Conservation (phyloP, 2,888 invertebrate species). For the Digitonthophagus gazella region DNA sequence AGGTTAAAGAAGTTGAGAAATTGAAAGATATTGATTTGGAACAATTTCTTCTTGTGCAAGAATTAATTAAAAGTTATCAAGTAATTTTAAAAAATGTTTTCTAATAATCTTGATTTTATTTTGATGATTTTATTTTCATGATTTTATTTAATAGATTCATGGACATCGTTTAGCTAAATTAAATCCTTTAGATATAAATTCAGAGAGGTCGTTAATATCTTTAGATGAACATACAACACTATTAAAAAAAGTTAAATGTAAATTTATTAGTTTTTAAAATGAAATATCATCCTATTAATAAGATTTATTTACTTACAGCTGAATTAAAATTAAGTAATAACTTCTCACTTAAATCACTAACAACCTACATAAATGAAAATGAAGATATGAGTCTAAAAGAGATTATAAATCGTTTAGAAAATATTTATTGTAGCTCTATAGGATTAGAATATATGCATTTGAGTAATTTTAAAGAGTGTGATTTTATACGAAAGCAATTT, state of each 20-base stretch:
- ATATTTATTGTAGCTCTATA: constrained; percentile 44
- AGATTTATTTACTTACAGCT: neutral
- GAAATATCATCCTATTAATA: neutral
- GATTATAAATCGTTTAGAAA: constrained; percentile 41
- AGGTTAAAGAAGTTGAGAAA: neutral
- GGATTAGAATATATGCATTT: constrained; percentile 45
- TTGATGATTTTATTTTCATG: neutral
- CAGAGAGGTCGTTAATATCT: neutral
- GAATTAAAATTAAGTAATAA: neutral
- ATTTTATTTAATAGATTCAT: neutral
- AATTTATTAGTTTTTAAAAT: neutral
- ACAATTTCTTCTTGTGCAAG: neutral
- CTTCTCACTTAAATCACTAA: constrained; percentile 28
- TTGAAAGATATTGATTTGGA: neutral
- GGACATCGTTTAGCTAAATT: neutral
- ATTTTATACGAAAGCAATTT: constrained; percentile 44
- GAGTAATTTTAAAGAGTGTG: constrained; percentile 39
- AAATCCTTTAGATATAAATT: neutral
- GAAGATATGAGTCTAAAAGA: constrained; percentile 39
- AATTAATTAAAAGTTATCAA: neutral
- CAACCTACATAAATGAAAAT: constrained; percentile 41
- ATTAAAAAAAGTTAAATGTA: neutral
- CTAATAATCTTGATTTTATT: neutral
- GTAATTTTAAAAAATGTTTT: too few relatives aligned
- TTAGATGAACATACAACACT: neutral